Percentiles rank a stretch among this genome's conserved stretches.
These are phyloP conservation scores for Ypsolopha sequella DNA, from an alignment of 2,888 invertebrate genomes.

Conservation along the genomic window DNA sequence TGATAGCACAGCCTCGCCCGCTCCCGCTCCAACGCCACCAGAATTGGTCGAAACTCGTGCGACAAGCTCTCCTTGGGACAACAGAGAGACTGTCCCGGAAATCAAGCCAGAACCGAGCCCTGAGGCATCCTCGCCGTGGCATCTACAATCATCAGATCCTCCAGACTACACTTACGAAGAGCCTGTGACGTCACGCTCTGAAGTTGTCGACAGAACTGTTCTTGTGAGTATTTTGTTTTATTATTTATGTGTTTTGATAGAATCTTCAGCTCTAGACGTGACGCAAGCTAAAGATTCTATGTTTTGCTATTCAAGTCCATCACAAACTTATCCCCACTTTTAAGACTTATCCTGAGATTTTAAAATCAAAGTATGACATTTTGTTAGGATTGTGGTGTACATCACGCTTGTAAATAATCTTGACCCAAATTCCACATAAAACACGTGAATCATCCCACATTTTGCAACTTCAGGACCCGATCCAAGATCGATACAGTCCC, in stretches of 20 bases:
- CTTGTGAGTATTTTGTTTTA: conserved; percentile 41
- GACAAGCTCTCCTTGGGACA: conserved; percentile 47
- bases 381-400: conserved; percentile 19
- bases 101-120: conserved; percentile 50
- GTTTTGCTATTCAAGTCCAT: no score
- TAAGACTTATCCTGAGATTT: neutral
- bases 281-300: neutral
- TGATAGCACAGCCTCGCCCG: conserved; percentile 41
- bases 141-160: conserved; percentile 38
- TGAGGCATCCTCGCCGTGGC: conserved; percentile 55
- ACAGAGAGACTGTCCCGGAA: conserved; percentile 31
- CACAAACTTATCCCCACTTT: no score
- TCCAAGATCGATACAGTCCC: conserved; percentile 69
- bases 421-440: no score
- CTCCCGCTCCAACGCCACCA: conserved; percentile 41
- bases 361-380: neutral
- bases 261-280: neutral
- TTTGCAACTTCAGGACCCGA: conserved; percentile 65
- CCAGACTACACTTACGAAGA: conserved; percentile 58
- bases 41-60: conserved; percentile 49
- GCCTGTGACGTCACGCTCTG: conserved; percentile 36
- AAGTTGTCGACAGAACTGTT: conserved; percentile 55
- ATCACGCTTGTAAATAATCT: conserved; percentile 16
- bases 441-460: conserved; percentile 16
- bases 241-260: neutral